phyloP scores from a whole-genome alignment of 2,113 vertebrate species.

The Corvus cornix region DNA sequence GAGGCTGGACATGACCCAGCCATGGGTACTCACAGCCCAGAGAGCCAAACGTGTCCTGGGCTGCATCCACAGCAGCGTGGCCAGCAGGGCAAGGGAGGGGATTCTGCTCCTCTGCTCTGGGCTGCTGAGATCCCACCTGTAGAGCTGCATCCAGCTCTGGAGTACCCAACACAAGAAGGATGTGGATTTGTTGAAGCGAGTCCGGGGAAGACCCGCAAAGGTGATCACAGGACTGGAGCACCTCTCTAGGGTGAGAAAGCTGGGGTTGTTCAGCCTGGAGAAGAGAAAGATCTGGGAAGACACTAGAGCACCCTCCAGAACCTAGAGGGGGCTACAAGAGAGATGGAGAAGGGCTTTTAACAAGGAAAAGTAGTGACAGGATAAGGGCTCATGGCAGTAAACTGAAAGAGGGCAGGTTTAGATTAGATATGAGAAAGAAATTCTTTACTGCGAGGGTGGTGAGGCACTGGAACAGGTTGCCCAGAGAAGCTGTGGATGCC shows the following conservation, averaged over 20 bases:
- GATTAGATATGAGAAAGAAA: neutral
- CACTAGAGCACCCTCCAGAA: neutral
- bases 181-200: accelerated
- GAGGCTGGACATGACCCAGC: neutral
- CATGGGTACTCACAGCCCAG: accelerated
- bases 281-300: neutral
- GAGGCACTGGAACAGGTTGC: neutral
- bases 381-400: neutral
- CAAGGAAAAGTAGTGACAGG: neutral
- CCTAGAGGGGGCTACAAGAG: neutral
- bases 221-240: neutral
- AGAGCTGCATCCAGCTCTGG: neutral
- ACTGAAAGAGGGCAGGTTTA: neutral
- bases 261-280: neutral
- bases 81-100: accelerated
- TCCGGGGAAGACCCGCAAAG: neutral
- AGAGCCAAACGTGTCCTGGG: accelerated
- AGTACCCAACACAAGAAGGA: neutral
- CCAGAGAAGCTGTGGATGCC: neutral
- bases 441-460: neutral
- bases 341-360: neutral
- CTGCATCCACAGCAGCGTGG: accelerated
- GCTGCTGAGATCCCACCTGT: neutral
- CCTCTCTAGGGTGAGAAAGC: neutral
- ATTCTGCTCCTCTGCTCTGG: neutral